phyloP scores from a whole-genome alignment of 2,113 vertebrate species.

The Azemiops feae region DNA sequence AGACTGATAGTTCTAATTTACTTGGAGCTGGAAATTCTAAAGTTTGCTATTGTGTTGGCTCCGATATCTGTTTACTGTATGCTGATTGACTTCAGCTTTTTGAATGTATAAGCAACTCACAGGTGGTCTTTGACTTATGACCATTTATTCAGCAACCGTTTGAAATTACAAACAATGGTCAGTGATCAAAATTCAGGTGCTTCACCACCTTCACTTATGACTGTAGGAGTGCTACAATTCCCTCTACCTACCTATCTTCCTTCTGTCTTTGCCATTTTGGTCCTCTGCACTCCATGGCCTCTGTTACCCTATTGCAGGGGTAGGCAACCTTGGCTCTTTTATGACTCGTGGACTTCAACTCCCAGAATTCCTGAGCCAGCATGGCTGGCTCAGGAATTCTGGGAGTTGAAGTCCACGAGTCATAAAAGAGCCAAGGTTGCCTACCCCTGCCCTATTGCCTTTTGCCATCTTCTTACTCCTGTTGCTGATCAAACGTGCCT shows the following conservation, averaged over 20 bases:
- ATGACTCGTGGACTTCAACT: too few relatives aligned
- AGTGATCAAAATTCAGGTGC: not conserved
- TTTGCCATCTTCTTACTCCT: not conserved
- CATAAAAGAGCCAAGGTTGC: too few relatives aligned
- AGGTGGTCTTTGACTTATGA: not conserved
- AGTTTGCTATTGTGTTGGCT: slow-evolving; percentile 13
- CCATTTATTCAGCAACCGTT: not conserved
- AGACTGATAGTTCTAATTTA: slow-evolving; percentile 40
- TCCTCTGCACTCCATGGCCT: not conserved
- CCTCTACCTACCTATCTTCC: not conserved
- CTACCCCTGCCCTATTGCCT: not conserved
- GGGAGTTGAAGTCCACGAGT: too few relatives aligned
- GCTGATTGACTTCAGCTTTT: not conserved
- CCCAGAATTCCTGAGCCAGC: too few relatives aligned
- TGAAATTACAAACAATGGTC: not conserved
- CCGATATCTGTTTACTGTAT: not conserved
- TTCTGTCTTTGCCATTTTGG: not conserved
- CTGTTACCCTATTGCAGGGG: not conserved
- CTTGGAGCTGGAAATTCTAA: slow-evolving; percentile 22
- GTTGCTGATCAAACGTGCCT: not conserved
- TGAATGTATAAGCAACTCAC: not conserved
- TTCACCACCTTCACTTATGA: not conserved
- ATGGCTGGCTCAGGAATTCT: too few relatives aligned
- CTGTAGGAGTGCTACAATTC: not conserved
- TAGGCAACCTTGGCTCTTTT: too few relatives aligned